Base-by-base conservation (phyloP, 1,140 invertebrate genomes). In the Saccostrea glomerata region DNA sequence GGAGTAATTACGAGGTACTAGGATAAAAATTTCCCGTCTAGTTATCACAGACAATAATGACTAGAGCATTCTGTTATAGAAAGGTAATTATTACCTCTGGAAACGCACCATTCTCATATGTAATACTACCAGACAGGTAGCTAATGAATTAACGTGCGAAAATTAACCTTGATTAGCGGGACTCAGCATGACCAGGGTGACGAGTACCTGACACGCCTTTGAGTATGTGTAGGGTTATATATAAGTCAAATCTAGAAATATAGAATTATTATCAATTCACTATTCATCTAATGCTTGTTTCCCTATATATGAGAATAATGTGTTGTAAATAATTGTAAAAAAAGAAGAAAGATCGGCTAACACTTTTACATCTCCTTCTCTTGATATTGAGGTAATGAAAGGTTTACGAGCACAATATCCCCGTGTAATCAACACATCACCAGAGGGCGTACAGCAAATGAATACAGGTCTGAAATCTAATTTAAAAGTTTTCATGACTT, bases 111-210 rank as follows among this genome's bases (percentile, higher is more conserved):
- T 17, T 36, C 70, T 36, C 15, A 12, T 77, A 9, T 77, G 25
- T 15, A 36, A 5, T 23, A 30, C 66, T 73, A 23, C 6, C 23
- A 73, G 23, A 25, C 66, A 73, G 66, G 66, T 73, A 23, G 66
- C 13, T 73, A 73, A 77, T 77, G 23, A 77, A 77, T 77, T 30
- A 36, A 77, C 25, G 70, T 77, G 70, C 70, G 70, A 77, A 77
- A 77, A 77, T 77, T 77, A 40, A 5, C 9, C 30, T 25, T 36
- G 25, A 77, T 77, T 77, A 36, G 25, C 25, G 15, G 70, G 11
- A 77, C 30, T 77, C 23, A 30, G 25, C 70, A 30, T 13, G 70
- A 13, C 25, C 15, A 77, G 36, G 23, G 70, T 3, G 15, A 30
- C 36, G 70, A 77, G 70, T 36, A 36, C 30, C 30, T 77, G 70